Base-by-base conservation (phyloP, 2,888 invertebrate species). In the Mesorhabditis belari region DNA sequence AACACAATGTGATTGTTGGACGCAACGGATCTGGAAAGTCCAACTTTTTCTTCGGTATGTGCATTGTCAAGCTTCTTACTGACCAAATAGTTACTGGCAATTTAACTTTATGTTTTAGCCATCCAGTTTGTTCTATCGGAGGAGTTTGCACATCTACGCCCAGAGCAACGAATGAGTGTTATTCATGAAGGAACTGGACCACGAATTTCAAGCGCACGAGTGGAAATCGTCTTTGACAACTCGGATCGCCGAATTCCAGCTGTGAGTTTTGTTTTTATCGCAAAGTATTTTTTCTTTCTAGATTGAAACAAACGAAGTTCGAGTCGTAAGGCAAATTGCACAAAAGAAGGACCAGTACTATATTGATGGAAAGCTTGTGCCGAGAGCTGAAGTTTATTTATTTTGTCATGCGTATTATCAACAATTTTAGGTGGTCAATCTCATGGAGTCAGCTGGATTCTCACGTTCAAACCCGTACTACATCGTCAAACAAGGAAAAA, bases 401-500 rank as follows among this genome's bases (percentile, higher is more conserved):
- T 35, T 35, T 35, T 35, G 44, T 17, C 12, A n/a, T 27, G 4
- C 23, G 25, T 25, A n/a, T 54, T 49, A 12, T 12, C n/a, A n/a
- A n/a, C n/a, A n/a, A n/a, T 24, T 60, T 66, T 24, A 98, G 85
- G 95, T 98, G 0, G 92, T 96, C 85, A 98, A 98, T 84, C 85
- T 98, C 17, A 84, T 98, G 59, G 98, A 99, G 84, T 95, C 96
- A 67, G 98, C 98, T 50, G 98, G 98, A 1, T 91, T 99, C 81
- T 98, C 96, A 0, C 89, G 96, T 76, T 96, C 95, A 9, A 99
- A 99, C 85, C 98, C 98, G 0, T 99, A 99, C 82, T 99, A 98
- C 80, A 99, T 99, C 81, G 98, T 99, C 0, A 99, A 99, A 83
- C 98, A 99, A 82, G 98, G 98, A 84, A 96, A 98, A 89, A 98